Percentiles rank a stretch among this genome's conserved stretches.
Evolutionary conservation across 2,888 invertebrate species (phyloP).

Genomic region (Tortricodes alternella): DNA sequence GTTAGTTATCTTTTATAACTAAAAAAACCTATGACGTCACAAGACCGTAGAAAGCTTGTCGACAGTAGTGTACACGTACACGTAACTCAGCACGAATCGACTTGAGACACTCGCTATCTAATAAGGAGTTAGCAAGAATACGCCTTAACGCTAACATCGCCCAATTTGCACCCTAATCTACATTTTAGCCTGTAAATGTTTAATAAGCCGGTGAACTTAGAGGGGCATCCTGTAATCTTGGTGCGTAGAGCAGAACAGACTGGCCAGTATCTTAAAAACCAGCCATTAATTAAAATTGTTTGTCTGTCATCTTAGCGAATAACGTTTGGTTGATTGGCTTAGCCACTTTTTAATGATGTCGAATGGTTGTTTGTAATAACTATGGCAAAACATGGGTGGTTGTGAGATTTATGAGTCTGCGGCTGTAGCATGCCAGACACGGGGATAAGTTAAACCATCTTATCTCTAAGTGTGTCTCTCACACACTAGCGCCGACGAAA

Average conservation of each 20-base stretch:
- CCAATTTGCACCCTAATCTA: conserved; percentile 56
- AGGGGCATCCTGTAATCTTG: conserved; percentile 48
- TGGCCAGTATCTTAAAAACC: neutral
- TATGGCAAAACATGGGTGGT: no score
- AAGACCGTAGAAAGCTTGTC: no score
- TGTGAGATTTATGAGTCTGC: no score
- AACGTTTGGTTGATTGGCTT: no score
- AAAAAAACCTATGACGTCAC: neutral
- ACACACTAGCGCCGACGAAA: no score
- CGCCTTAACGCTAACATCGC: conserved; percentile 40
- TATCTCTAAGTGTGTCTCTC: no score
- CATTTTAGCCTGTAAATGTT: conserved; percentile 52
- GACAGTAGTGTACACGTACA: neutral
- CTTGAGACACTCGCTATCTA: conserved; percentile 12
- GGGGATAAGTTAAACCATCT: no score
- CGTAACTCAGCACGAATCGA: conserved; percentile 9
- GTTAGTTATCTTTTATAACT: no score
- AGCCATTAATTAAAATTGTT: neutral
- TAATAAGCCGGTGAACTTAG: conserved; percentile 53
- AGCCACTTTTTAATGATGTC: no score
- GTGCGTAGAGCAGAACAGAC: conserved; percentile 28
- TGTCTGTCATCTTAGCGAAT: no score
- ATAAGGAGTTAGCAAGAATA: conserved; percentile 35
- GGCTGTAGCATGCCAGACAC: no score
- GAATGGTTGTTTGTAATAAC: no score